Evolutionary conservation across 1,140 invertebrate species (phyloP).

Genomic region (Tribolium madens): DNA sequence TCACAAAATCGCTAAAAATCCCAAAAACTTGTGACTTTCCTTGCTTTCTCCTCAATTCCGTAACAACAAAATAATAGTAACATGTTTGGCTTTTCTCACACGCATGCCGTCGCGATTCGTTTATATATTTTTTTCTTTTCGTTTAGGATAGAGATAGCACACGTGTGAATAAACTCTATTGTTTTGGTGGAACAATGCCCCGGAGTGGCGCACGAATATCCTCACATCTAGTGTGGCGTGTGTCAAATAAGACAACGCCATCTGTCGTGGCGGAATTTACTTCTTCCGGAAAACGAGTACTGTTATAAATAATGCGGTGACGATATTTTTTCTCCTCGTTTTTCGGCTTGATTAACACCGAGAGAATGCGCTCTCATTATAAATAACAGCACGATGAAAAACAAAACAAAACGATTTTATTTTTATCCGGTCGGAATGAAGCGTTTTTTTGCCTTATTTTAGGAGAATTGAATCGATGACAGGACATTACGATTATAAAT

Average conservation of each 20-base stretch:
- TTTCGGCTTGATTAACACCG: not conserved
- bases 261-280: slow-evolving; percentile 5
- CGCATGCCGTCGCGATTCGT: not conserved
- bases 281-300: not conserved
- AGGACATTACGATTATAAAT: not conserved
- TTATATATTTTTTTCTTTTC: slow-evolving; percentile 7
- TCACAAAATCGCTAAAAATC: not conserved
- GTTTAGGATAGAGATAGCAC: not conserved
- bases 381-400: not conserved
- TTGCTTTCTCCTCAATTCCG: slow-evolving; percentile 13
- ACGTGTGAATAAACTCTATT: slow-evolving; percentile 36
- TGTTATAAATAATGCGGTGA: not conserved
- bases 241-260: slow-evolving; percentile 10
- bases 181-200: slow-evolving; percentile 13
- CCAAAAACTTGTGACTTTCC: not conserved
- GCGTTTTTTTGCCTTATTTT: not conserved
- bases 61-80: not conserved
- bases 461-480: too few relatives aligned
- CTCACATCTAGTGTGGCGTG: not conserved
- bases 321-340: not conserved
- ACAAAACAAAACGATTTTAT: not conserved
- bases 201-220: not conserved
- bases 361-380: not conserved
- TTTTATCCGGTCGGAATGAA: not conserved
- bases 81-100: slow-evolving; percentile 6